These are phyloP conservation scores for Eupelmus urozonus DNA, from an alignment of 2,888 invertebrate species.

Conservation along the genomic window DNA sequence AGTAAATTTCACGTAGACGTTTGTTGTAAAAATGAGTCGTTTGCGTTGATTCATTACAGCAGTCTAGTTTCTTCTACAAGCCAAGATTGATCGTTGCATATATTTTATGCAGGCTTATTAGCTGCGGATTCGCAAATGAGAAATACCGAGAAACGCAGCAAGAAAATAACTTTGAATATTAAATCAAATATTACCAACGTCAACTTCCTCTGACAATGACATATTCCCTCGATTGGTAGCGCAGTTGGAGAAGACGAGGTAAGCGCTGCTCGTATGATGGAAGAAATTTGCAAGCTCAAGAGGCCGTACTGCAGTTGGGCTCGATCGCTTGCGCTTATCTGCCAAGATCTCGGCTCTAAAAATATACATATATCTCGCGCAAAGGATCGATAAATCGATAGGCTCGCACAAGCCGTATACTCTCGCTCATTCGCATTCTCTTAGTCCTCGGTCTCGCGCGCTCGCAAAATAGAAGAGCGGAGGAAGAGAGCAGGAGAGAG, in stretches of 20 bases:
- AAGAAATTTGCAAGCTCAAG: background rate
- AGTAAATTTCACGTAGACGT: background rate
- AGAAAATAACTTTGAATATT: too few relatives aligned
- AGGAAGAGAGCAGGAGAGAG: background rate
- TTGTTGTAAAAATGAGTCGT: background rate
- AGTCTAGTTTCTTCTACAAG: too few relatives aligned
- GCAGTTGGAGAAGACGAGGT: too few relatives aligned
- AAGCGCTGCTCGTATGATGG: too few relatives aligned
- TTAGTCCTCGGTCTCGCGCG: constrained; percentile 24
- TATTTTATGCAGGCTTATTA: too few relatives aligned
- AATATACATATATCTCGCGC: constrained; percentile 42
- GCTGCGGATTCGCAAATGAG: too few relatives aligned
- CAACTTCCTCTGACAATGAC: too few relatives aligned
- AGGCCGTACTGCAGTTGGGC: background rate
- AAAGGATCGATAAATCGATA: constrained; percentile 56
- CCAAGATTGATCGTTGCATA: too few relatives aligned
- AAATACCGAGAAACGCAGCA: too few relatives aligned
- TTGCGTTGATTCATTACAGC: too few relatives aligned
- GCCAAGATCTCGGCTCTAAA: constrained; percentile 46
- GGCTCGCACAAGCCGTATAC: background rate
- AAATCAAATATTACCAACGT: too few relatives aligned
- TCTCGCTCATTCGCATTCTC: constrained; percentile 50
- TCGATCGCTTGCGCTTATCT: constrained; percentile 5
- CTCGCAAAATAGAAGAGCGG: constrained; percentile 43
- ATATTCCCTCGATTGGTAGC: too few relatives aligned